These are phyloP conservation scores for Amyelois transitella DNA, from an alignment of 1,140 invertebrate genomes.

Conservation along the genomic window DNA sequence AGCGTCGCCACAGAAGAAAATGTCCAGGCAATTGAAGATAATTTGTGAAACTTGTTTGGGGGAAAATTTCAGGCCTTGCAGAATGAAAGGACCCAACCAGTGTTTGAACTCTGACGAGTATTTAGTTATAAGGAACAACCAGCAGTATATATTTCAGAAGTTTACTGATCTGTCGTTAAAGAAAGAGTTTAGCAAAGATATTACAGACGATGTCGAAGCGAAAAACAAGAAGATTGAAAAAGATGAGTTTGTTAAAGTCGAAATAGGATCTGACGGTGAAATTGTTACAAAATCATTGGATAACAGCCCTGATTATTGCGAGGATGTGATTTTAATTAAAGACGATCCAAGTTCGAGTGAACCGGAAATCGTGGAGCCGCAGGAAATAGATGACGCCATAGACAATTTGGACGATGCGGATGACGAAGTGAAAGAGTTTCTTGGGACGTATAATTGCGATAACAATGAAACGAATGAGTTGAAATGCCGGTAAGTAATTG, in stretches of 20 bases:
- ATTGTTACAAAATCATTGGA: conserved; percentile 48
- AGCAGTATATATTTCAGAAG: conserved; percentile 61
- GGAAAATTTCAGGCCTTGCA: conserved; percentile 47
- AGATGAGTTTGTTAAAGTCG: conserved; percentile 48
- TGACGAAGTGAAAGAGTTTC: conserved; percentile 58
- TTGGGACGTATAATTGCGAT: conserved; percentile 50
- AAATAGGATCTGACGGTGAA: conserved; percentile 52
- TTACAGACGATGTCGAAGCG: conserved; percentile 5
- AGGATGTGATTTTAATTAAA: conserved; percentile 46
- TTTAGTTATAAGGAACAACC: conserved; percentile 63
- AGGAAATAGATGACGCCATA: conserved; percentile 46
- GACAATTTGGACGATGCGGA: conserved; percentile 61
- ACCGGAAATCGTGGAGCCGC: conserved; percentile 48
- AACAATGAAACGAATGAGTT: conserved; percentile 31
- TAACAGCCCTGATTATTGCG: conserved; percentile 27
- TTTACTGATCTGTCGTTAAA: conserved; percentile 27
- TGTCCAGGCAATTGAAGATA: conserved; percentile 46
- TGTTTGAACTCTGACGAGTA: conserved; percentile 52
- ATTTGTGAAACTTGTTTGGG: conserved; percentile 51
- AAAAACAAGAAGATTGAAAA: conserved; percentile 17
- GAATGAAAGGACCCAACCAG: conserved; percentile 48
- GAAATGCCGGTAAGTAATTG: conserved; percentile 48
- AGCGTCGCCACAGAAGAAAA: conserved; percentile 43
- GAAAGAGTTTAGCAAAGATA: background rate
- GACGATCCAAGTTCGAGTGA: conserved; percentile 48